phyloP scores from a whole-genome alignment of 2,113 vertebrate genomes.

The Hepsetus odoe region DNA sequence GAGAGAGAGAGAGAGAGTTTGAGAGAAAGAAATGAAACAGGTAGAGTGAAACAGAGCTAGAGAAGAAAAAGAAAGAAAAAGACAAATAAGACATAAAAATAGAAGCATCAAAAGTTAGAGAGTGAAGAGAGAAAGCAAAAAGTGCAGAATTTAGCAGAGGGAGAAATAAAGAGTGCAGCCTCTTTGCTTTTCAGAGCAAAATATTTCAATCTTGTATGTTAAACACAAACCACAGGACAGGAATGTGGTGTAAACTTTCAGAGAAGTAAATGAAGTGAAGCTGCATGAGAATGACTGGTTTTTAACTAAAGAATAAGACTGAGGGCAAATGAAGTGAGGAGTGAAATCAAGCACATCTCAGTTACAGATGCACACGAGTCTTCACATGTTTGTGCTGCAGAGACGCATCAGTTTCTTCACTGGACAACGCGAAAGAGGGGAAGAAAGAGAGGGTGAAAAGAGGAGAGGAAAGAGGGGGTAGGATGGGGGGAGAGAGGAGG shows the following conservation, averaged over 20 bases:
- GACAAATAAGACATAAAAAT: too few relatives aligned
- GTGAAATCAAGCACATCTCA: too few relatives aligned
- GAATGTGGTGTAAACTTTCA: neutral
- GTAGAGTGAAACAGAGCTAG: neutral
- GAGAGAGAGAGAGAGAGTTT: too few relatives aligned
- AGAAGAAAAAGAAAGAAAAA: too few relatives aligned
- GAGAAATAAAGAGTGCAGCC: too few relatives aligned
- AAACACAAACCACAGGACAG: neutral
- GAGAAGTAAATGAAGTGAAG: neutral
- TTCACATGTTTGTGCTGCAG: neutral
- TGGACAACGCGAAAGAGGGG: neutral
- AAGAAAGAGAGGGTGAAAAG: constrained; percentile 24
- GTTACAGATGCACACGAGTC: neutral
- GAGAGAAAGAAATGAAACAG: neutral
- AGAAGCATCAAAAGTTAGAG: too few relatives aligned
- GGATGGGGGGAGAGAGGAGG: constrained; percentile 38
- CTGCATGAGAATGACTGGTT: too few relatives aligned
- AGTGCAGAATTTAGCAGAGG: too few relatives aligned
- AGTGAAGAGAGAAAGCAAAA: neutral
- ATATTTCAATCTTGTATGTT: neutral
- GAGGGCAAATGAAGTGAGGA: too few relatives aligned
- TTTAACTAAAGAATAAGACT: too few relatives aligned
- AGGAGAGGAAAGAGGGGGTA: constrained; percentile 37
- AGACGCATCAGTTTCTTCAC: neutral
- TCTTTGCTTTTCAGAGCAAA: too few relatives aligned